Percentiles rank a stretch among this genome's conserved stretches.
These are phyloP conservation scores for Rhynchopsitta pachyrhyncha DNA, from an alignment of 2,113 vertebrate genomes.

Conservation along the genomic window DNA sequence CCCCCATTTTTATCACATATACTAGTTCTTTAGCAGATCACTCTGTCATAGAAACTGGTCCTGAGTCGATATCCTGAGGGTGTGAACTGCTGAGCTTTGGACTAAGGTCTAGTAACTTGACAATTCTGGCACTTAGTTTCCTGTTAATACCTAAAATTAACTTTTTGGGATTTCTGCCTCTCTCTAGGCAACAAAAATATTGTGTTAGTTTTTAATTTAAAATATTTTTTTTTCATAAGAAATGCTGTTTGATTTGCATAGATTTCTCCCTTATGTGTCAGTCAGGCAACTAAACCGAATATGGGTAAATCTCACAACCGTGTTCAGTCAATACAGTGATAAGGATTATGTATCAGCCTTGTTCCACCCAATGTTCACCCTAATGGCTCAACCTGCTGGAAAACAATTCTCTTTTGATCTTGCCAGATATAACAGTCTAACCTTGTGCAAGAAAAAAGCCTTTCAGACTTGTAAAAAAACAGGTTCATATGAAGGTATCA, in stretches of 20 bases:
- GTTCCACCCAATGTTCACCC: not conserved
- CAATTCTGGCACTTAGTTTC: not conserved
- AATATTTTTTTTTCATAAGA: not conserved
- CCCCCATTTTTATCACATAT: not conserved
- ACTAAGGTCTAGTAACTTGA: not conserved
- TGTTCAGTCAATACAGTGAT: not conserved
- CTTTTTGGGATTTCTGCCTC: not conserved
- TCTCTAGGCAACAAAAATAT: not conserved
- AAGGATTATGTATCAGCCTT: not conserved
- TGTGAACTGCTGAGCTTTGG: not conserved
- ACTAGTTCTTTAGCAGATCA: not conserved
- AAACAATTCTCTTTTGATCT: conserved; percentile 2
- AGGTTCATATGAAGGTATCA: not conserved
- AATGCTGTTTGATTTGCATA: not conserved
- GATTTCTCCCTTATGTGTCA: not conserved
- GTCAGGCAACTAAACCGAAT: not conserved
- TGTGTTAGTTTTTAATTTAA: not conserved
- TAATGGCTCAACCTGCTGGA: not conserved
- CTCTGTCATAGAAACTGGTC: not conserved
- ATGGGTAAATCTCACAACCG: not conserved
- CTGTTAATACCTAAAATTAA: not conserved
- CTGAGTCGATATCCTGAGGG: not conserved
- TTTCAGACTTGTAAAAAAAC: not conserved
- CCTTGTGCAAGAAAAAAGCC: not conserved
- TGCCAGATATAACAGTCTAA: not conserved